These are phyloP conservation scores for Cloeon dipterum DNA, from an alignment of 2,888 invertebrate genomes.

Conservation along the genomic window DNA sequence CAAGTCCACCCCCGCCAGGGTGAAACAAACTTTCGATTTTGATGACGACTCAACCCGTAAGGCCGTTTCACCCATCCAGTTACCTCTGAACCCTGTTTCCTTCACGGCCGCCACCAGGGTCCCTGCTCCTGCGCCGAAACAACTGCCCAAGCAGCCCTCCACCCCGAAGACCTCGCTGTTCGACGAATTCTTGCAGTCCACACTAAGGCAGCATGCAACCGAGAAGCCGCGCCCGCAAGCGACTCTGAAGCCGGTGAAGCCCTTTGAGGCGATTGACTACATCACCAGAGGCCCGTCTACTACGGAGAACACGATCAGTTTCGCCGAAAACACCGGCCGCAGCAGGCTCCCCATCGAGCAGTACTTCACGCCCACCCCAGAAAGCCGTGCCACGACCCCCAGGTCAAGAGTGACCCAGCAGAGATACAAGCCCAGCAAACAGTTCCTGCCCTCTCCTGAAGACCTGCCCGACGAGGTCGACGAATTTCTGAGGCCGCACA, in stretches of 20 bases:
- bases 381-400: neutral
- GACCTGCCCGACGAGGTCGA: neutral
- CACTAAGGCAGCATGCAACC: neutral
- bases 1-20: no score
- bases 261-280: neutral
- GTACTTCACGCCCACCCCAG: neutral
- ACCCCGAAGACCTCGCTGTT: no score
- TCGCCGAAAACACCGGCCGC: neutral
- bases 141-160: no score
- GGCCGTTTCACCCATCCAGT: no score
- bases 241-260: neutral
- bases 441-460: neutral
- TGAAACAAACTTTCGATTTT: no score
- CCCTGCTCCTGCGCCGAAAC: neutral
- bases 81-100: neutral
- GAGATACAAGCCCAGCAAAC: neutral
- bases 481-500: neutral
- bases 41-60: no score
- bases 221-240: neutral
- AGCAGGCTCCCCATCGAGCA: neutral
- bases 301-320: no score
- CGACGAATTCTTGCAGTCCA: neutral
- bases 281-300: neutral
- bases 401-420: neutral
- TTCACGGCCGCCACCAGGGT: neutral